Evolutionary conservation across 2,888 invertebrate species (phyloP), one percentile per base, ranked within the genome.

Genomic region (Callimorpha dominula): DNA sequence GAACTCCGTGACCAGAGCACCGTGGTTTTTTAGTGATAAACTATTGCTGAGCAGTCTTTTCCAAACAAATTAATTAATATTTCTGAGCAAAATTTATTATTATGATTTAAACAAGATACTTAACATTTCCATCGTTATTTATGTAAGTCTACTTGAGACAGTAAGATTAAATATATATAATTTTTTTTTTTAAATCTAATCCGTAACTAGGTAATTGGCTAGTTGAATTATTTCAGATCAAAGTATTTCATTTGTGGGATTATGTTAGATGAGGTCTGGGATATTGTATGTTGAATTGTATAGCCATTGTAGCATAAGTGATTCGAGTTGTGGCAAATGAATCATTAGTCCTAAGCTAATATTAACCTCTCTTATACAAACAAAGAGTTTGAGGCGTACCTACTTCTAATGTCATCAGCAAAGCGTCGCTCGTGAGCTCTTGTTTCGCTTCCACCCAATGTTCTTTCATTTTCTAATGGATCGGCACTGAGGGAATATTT

Each of bases 381-480:
- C 90, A 91, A 89, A 86, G 88, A 87, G 82, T 89, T 89, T 77
- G 86, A 90, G 87, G 84, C 75, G 86, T 85, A 87, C 60, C 60
- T 57, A 20, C 85, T 87, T 89, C 86, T 88, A 88, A 88, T 88
- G 88, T 89, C 87, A 88, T 88, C 85, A 85, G 87, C 70, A 74
- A 81, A 76, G 76, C 78, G 78, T 74, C 77, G 80, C 79, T 79
- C 79, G 80, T 78, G 81, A 82, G 86, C 87, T 90, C 86, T 90
- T 89, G 87, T 91, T 90, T 88, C 88, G 83, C 83, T 89, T 88
- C 84, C 87, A 89, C 89, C 88, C 88, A 92, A 91, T 88, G 88
- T 91, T 91, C 91, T 93, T 94, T 93, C 92, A 93, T 93, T 94
- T 93, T 93, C 91, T 94, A 94, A 94, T 94, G 93, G 93, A 92